Evolutionary conservation across 1,140 invertebrate genomes (phyloP), one percentile per base, ranked within the genome.

Genomic region (Akabosia matsudoensis): DNA sequence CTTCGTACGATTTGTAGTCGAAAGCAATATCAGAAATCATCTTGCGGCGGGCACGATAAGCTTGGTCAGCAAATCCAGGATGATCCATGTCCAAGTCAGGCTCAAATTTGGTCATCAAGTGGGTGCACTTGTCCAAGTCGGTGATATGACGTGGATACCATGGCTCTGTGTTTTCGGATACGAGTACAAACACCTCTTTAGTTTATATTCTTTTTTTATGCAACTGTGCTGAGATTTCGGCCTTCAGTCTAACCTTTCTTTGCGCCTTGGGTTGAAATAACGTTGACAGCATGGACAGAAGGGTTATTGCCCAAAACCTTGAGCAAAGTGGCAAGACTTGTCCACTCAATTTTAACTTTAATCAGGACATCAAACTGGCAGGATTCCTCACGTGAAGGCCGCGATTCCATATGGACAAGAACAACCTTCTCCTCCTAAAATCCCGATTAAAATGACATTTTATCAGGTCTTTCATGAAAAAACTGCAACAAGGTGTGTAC

Each of bases 81-180:
- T 99, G 98, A 85, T 97, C 97, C 97, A 96, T 98, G 88, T 99
- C 97, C 71, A 99, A 88, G 82, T 99, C 97, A 0, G 97, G 97
- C 84, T 99, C 97, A 85, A 95, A 99, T 85, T 98, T 99, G 81
- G 97, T 98, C 91, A 99, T 94, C 74, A 99, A 86, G 84, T 99
- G 97, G 84, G 97, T 98, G 88, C 97, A 99, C 83, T 93, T 92
- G 85, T 99, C 97, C 82, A 99, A 88, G 75, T 99, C 97, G 28
- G 93, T 93, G 24, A 98, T 96, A 84, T 98, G 97, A 78, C 91
- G 89, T 0, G 97, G 97, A 88, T 97, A 98, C 97, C 97, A 99
- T 0, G 94, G 92, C 45, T 92, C 87, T 87, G 76, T n/a, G 54
- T 61, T 13, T 7, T 45, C 18, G 18, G 18, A 45, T 45, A 10